These are phyloP conservation scores for Aphodius granarius DNA, from an alignment of 2,888 invertebrate genomes.

Conservation along the genomic window DNA sequence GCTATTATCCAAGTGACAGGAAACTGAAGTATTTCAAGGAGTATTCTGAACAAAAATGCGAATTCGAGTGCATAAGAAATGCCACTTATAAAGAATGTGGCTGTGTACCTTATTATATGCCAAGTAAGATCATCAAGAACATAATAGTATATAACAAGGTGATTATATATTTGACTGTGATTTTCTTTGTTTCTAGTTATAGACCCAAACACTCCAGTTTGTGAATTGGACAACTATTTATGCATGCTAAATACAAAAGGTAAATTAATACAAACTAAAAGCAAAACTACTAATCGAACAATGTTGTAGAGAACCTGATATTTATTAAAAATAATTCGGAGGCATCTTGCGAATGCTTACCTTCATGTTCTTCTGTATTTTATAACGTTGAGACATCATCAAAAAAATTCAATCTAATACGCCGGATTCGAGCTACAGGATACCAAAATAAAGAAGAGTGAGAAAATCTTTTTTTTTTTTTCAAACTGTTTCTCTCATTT, in stretches of 20 bases:
- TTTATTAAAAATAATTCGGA: background rate
- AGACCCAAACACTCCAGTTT: background rate
- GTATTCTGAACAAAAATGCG: background rate
- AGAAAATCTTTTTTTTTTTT: too few species aligned
- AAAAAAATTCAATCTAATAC: background rate
- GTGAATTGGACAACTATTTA: background rate
- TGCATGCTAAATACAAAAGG: background rate
- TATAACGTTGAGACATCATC: background rate
- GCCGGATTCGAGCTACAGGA: background rate
- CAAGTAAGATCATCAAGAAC: background rate
- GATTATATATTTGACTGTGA: too few species aligned
- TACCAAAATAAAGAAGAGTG: background rate
- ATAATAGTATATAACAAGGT: background rate
- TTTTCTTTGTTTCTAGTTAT: background rate
- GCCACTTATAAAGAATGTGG: background rate
- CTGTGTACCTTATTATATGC: background rate
- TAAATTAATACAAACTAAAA: background rate
- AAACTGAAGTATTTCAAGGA: background rate
- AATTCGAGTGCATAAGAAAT: background rate
- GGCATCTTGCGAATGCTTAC: background rate
- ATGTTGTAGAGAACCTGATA: background rate
- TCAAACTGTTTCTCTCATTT: too few species aligned
- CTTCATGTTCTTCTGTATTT: background rate
- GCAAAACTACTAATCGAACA: background rate
- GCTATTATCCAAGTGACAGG: background rate